A percentile compares a stretch with the other conserved stretches of the same genome.
Conservation (phyloP, 2,888 invertebrate genomes). For the Cheilosia scutellata region DNA sequence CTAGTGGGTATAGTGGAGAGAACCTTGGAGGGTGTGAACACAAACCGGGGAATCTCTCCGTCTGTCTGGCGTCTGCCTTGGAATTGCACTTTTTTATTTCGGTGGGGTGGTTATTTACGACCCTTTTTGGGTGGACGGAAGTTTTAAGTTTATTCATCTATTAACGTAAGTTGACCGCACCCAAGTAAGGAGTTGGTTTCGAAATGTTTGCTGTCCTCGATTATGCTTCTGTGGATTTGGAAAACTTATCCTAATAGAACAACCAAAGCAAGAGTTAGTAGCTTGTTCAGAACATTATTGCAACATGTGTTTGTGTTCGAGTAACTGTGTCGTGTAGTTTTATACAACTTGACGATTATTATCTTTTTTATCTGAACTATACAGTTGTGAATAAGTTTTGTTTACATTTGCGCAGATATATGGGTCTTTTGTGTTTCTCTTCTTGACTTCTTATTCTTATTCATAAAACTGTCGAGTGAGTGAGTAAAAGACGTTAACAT, state of each 20-base stretch:
- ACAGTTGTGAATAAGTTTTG: constrained; percentile 44
- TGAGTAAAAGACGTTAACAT: not conserved
- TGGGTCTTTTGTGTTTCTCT: constrained; percentile 22
- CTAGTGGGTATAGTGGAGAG: not conserved
- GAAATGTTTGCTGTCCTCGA: constrained; percentile 18
- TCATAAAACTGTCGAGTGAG: constrained; percentile 24
- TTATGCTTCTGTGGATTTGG: constrained; percentile 31
- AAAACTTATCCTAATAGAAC: constrained; percentile 24
- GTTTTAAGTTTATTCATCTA: constrained; percentile 54
- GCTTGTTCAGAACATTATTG: not conserved
- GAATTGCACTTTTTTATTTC: constrained; percentile 40
- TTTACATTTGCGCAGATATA: constrained; percentile 46
- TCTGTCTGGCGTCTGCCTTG: constrained; percentile 70
- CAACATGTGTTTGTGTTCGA: constrained; percentile 54
- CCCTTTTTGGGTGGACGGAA: constrained; percentile 19
- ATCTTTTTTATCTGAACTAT: constrained; percentile 62
- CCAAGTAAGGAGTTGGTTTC: constrained; percentile 23
- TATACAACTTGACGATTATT: constrained; percentile 61
- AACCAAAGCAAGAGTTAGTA: not conserved
- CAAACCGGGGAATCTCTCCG: constrained; percentile 44
- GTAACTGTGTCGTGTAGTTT: constrained; percentile 48
- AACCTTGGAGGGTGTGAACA: constrained; percentile 45
- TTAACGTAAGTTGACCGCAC: constrained; percentile 59
- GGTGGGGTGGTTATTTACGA: constrained; percentile 45
- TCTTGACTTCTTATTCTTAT: constrained; percentile 19